Evolutionary conservation across 2,888 invertebrate species (phyloP).

Genomic region (Heterodera filipjevi): DNA sequence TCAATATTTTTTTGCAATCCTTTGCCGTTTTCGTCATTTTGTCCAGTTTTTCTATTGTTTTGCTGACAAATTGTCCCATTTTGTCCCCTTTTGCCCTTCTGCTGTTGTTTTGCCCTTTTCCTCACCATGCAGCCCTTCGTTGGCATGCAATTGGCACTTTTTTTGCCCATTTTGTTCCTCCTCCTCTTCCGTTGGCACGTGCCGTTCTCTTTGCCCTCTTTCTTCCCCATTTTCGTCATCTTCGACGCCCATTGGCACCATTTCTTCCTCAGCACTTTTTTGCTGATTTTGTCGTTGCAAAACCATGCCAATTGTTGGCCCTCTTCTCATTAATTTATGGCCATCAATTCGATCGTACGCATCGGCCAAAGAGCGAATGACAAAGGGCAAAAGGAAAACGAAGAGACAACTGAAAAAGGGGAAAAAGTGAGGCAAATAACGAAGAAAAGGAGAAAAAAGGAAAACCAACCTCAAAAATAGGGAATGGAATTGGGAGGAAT

Average conservation of each 20-base stretch:
- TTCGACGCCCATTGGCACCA: too few species aligned
- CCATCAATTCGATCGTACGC: not conserved
- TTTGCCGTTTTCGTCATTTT: too few species aligned
- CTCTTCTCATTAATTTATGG: too few species aligned
- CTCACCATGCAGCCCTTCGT: slow-evolving; percentile 8
- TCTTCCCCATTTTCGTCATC: too few species aligned
- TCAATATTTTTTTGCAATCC: too few species aligned
- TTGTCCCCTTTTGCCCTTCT: not conserved
- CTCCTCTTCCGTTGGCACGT: not conserved
- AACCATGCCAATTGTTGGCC: too few species aligned
- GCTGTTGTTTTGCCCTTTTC: slow-evolving; percentile 1
- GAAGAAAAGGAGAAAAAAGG: not conserved
- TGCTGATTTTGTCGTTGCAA: too few species aligned
- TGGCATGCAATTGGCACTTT: slow-evolving; percentile 12
- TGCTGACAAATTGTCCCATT: too few species aligned
- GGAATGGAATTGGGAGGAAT: not conserved
- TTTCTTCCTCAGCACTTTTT: too few species aligned
- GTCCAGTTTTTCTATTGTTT: too few species aligned
- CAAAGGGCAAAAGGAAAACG: not conserved
- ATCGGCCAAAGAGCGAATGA: not conserved
- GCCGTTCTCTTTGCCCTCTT: not conserved
- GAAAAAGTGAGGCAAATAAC: not conserved
- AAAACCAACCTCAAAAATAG: not conserved
- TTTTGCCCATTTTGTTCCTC: not conserved
- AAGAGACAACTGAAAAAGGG: not conserved